A percentile compares a stretch with the other conserved stretches of the same genome.
These are phyloP conservation scores for Heteropelma amictum DNA, from an alignment of 2,888 invertebrate genomes.

Conservation along the genomic window DNA sequence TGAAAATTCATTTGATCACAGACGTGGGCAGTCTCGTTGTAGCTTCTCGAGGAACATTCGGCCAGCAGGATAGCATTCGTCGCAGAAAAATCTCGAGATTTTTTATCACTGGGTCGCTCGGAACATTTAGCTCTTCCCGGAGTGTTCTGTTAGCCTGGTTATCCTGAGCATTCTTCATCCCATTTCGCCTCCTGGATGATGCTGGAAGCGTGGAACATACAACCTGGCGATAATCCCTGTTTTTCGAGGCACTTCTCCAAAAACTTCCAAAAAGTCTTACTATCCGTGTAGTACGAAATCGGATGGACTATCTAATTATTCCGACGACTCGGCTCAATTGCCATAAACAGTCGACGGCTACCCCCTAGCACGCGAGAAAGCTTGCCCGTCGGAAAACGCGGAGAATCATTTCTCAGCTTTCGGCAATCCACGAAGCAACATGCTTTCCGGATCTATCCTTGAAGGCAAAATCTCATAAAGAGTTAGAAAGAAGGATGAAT, in stretches of 20 bases:
- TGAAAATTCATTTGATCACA: constrained; percentile 47
- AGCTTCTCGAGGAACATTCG: constrained; percentile 69
- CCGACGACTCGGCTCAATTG: too few relatives aligned
- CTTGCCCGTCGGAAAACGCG: constrained; percentile 8
- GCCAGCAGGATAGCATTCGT: constrained; percentile 43
- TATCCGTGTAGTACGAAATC: too few relatives aligned
- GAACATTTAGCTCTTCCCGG: constrained; percentile 26
- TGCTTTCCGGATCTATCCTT: constrained; percentile 53
- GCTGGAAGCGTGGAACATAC: constrained; percentile 7
- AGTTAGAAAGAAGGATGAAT: neutral
- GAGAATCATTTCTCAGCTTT: too few relatives aligned
- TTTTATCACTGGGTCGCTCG: constrained; percentile 9
- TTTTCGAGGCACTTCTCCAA: too few relatives aligned
- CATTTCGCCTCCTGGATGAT: constrained; percentile 62
- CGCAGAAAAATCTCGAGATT: neutral
- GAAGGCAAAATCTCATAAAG: constrained; percentile 20
- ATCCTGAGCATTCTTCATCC: constrained; percentile 68
- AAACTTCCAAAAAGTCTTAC: too few relatives aligned
- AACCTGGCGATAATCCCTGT: constrained; percentile 44
- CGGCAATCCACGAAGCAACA: constrained; percentile 60
- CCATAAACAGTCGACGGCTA: too few relatives aligned
- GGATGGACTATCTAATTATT: too few relatives aligned
- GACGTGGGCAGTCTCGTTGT: constrained; percentile 67
- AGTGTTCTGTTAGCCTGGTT: constrained; percentile 70
- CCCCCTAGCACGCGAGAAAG: too few relatives aligned